These are phyloP conservation scores for Illadopsis cleaveri DNA, from an alignment of 2,113 vertebrate species.

Conservation along the genomic window DNA sequence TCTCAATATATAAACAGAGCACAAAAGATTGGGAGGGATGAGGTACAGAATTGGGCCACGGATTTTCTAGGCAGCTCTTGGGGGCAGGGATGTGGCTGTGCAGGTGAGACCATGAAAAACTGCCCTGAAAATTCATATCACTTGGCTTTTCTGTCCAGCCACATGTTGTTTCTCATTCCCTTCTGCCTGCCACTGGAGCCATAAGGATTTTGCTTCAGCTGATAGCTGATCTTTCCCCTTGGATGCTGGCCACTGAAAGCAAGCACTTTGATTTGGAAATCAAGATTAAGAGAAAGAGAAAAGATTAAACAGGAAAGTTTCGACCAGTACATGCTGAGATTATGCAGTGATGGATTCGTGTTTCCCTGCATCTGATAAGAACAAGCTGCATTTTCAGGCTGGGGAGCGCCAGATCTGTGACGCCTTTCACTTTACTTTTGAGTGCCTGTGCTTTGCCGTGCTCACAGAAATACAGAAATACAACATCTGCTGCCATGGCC, in stretches of 20 bases:
- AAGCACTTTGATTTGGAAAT: conserved; percentile 10
- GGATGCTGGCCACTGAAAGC: background rate
- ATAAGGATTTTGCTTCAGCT: background rate
- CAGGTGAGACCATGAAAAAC: background rate
- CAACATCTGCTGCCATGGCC: background rate
- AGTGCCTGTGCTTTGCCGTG: background rate
- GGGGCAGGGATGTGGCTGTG: background rate
- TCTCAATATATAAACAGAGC: background rate
- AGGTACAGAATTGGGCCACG: background rate
- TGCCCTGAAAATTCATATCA: background rate
- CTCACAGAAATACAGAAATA: background rate
- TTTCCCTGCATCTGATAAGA: background rate
- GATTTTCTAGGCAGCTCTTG: background rate
- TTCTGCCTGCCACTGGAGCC: background rate
- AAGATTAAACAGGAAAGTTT: conserved; percentile 4
- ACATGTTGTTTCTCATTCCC: background rate
- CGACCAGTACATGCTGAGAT: background rate
- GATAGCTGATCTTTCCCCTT: conserved; percentile 13
- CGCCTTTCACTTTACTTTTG: background rate
- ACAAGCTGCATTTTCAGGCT: background rate
- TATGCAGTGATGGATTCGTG: background rate
- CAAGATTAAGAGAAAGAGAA: background rate
- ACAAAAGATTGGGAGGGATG: background rate
- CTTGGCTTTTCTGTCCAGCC: background rate
- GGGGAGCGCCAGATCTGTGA: background rate